Evolutionary conservation across 2,888 invertebrate genomes (phyloP), one percentile per base, ranked within the genome.

Genomic region (Lasioglossum villosulum): DNA sequence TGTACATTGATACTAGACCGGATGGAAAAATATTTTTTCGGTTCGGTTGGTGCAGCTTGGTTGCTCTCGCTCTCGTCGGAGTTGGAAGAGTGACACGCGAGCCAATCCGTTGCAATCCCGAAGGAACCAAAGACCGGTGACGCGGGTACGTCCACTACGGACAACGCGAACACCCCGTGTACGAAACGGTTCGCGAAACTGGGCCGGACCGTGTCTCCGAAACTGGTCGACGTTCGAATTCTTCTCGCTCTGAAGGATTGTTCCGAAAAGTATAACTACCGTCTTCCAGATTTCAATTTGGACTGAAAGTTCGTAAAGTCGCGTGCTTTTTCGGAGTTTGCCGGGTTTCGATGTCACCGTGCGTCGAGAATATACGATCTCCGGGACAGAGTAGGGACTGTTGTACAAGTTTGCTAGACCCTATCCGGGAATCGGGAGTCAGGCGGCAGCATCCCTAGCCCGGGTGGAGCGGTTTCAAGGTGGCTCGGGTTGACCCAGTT

Each of bases 391-490:
- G n/a, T n/a, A 56, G 56, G 12, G 56, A 56, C 10, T n/a, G 56
- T n/a, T n/a, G n/a, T 56, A n/a, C 10, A 4, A 56, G n/a, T 56
- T 56, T 12, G 27, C 63, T 63, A 6, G 63, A 63, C 16, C 63
- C 6, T 63, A 30, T 30, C 63, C 63, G 63, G 63, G 63, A 63
- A 16, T 63, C 63, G 30, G 16, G 56, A 56, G 56, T n/a, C 56
- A 12, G 56, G 56, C 10, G 56, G 56, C n/a, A n/a, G 14, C 6
- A 63, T 63, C 63, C 63, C 63, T 37, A 37, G 68, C 23, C 68
- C 68, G 37, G 68, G 37, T 37, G 10, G 68, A 68, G 68, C 37
- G 23, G 34, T 23, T 68, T 68, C 68, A 68, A 68, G 68, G 68
- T 34, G 34, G 48, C 30, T 34, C 48, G 30, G 48, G 30, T 34